phyloP scores from a whole-genome alignment of 2,797 vertebrate species.

The Harpagifer antarcticus region DNA sequence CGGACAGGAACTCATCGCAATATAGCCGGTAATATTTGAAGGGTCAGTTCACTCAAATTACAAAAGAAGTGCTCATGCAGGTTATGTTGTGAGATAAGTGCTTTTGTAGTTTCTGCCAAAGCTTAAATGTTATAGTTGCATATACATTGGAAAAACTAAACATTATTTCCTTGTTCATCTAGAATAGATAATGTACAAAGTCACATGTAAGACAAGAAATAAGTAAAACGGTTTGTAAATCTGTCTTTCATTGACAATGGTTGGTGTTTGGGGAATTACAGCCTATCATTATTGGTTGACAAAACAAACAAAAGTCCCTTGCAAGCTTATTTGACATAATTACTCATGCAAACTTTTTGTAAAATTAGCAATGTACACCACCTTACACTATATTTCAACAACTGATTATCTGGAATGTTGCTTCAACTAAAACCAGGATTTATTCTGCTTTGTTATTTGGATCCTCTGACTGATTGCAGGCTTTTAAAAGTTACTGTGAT shows the following conservation, averaged over 20 bases:
- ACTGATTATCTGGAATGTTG: neutral
- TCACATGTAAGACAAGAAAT: no score
- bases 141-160: neutral
- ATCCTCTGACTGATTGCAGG: neutral
- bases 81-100: neutral
- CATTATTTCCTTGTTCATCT: neutral
- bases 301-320: neutral
- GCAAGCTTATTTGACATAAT: neutral
- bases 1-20: neutral
- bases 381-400: neutral
- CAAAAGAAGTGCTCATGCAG: neutral
- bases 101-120: neutral
- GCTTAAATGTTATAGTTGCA: neutral
- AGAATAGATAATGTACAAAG: neutral
- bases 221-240: no score
- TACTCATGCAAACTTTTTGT: neutral
- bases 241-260: no score
- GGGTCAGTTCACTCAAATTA: constrained; percentile 18
- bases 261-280: no score
- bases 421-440: constrained; percentile 1
- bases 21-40: constrained; percentile 13
- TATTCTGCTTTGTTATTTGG: neutral
- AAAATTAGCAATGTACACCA: neutral
- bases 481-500: constrained; percentile 1
- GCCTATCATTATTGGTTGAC: neutral